Conservation (phyloP, 2,888 invertebrate genomes). For the Cybosia mesomella region DNA sequence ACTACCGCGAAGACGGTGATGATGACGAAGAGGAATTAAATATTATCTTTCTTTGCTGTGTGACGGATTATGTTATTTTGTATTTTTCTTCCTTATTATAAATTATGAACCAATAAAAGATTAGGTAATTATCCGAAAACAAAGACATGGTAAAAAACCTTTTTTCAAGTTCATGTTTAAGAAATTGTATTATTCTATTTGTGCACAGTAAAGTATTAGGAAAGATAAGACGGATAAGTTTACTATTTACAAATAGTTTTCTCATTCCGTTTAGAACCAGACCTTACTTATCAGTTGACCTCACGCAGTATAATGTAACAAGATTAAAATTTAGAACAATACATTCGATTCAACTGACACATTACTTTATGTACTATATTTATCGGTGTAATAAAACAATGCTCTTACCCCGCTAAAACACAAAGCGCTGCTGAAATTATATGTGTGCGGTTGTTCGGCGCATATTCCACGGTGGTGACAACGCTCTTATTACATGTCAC, state of each 20-base stretch:
- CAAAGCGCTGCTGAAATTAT: slow-evolving; percentile 81
- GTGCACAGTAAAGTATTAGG: background rate
- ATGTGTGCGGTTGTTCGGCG: slow-evolving; percentile 81
- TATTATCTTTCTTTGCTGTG: too few species aligned
- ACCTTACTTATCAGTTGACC: background rate
- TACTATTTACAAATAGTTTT: background rate
- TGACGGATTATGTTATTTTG: background rate
- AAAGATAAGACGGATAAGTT: background rate
- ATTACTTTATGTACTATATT: background rate
- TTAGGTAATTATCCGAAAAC: background rate
- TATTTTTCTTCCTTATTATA: background rate
- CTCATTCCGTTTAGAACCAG: background rate
- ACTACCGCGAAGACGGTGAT: too few species aligned
- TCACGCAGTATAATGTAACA: background rate
- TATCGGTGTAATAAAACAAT: background rate
- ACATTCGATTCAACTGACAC: background rate
- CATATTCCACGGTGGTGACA: slow-evolving; percentile 78
- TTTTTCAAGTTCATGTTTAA: background rate
- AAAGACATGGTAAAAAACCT: too few species aligned
- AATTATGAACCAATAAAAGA: background rate
- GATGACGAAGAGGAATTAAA: too few species aligned
- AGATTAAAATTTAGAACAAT: background rate
- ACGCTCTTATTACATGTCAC: slow-evolving; percentile 75
- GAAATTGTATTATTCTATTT: background rate
- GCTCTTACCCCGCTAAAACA: slow-evolving; percentile 75